phyloP scores from a whole-genome alignment of 2,113 vertebrate genomes.

The Etia nguti region DNA sequence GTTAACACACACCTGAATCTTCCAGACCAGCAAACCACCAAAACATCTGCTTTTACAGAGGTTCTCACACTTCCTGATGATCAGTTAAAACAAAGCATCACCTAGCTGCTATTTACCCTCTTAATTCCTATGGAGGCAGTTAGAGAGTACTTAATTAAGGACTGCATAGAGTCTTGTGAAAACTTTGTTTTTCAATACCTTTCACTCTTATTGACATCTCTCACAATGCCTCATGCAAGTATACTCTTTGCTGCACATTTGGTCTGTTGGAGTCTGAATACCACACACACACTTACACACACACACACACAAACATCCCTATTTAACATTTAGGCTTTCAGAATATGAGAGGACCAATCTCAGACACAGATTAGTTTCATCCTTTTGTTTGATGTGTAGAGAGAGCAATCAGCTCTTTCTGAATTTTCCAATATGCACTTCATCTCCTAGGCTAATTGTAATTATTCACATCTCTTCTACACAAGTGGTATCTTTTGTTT shows the following conservation, averaged over 20 bases:
- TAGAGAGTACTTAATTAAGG: background rate
- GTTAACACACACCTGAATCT: background rate
- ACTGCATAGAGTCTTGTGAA: background rate
- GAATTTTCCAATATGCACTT: background rate
- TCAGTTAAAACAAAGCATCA: background rate
- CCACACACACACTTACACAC: background rate
- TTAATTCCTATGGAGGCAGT: background rate
- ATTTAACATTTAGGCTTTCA: background rate
- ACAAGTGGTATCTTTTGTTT: background rate
- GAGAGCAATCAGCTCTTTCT: background rate
- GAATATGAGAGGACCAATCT: background rate
- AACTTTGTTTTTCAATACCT: background rate
- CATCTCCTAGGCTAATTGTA: background rate
- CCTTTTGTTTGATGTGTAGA: background rate
- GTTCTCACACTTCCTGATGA: background rate
- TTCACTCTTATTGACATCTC: background rate
- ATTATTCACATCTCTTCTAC: background rate
- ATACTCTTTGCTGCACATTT: background rate
- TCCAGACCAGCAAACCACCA: background rate
- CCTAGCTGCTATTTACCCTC: background rate
- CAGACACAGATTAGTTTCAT: background rate
- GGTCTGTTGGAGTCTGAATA: background rate
- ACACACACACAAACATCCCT: background rate
- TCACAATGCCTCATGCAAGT: background rate
- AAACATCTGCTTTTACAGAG: background rate